A percentile compares a stretch with the other conserved stretches of the same genome.
These are phyloP conservation scores for Hypena proboscidalis DNA, from an alignment of 2,888 invertebrate genomes.

Conservation along the genomic window DNA sequence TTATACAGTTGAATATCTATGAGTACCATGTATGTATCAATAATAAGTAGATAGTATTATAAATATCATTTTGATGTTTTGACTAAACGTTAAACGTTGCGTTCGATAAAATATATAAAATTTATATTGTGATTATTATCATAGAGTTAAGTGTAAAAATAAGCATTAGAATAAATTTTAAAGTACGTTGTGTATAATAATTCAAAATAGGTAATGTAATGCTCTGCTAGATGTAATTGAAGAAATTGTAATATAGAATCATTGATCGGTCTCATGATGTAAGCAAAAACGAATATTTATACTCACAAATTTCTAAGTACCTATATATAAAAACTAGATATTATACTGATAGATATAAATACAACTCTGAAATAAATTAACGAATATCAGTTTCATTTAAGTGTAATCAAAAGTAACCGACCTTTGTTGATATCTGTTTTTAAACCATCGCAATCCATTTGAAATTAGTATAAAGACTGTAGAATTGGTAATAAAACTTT, in stretches of 20 bases:
- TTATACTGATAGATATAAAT: constrained; percentile 47
- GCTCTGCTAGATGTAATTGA: constrained; percentile 33
- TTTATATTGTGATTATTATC: constrained; percentile 64
- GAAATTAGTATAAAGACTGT: constrained; percentile 69
- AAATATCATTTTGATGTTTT: constrained; percentile 12
- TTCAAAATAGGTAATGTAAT: constrained; percentile 42
- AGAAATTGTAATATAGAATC: constrained; percentile 40
- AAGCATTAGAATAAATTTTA: constrained; percentile 45
- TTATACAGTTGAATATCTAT: neutral
- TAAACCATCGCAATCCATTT: constrained; percentile 64
- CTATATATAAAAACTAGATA: constrained; percentile 42
- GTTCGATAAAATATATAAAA: constrained; percentile 47
- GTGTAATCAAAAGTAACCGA: constrained; percentile 53
- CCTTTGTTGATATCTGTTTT: constrained; percentile 60
- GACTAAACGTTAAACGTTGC: constrained; percentile 55
- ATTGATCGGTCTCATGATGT: constrained; percentile 31
- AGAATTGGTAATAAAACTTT: constrained; percentile 78
- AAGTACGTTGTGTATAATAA: constrained; percentile 55
- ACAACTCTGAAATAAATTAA: constrained; percentile 45
- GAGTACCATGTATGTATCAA: neutral
- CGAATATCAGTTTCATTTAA: constrained; percentile 58
- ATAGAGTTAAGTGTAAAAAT: constrained; percentile 51
- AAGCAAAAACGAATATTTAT: constrained; percentile 57
- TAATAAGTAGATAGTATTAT: neutral
- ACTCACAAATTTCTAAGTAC: constrained; percentile 47